phyloP scores from a whole-genome alignment of 2,888 invertebrate species.

The Agrotis puta region DNA sequence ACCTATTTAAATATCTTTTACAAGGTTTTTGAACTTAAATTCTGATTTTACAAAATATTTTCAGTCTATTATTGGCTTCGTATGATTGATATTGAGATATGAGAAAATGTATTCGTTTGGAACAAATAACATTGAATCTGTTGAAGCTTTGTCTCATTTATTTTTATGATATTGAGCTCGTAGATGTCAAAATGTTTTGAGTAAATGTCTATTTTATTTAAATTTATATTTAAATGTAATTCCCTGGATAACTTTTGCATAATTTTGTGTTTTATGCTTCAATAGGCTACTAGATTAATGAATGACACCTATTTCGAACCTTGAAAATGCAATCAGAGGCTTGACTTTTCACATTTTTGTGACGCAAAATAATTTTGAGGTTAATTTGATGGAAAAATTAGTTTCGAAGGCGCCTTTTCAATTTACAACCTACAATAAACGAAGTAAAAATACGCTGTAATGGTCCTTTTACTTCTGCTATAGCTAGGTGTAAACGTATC shows the following conservation, averaged over 20 bases:
- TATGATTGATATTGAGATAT: background rate
- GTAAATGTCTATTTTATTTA: background rate
- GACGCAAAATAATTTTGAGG: no score
- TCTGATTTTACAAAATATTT: background rate
- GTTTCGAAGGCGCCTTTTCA: no score
- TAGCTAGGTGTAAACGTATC: no score
- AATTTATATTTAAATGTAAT: background rate
- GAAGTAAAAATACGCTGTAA: no score
- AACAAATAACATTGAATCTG: background rate
- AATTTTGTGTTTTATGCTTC: background rate
- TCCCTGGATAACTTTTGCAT: background rate
- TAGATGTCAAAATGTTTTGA: background rate
- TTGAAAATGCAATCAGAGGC: no score
- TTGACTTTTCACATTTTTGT: no score
- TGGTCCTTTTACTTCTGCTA: no score
- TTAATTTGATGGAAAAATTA: no score
- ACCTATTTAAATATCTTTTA: background rate
- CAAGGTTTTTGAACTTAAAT: slow-evolving; percentile 1
- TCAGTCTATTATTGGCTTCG: slow-evolving; percentile 7
- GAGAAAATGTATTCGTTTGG: slow-evolving; percentile 15
- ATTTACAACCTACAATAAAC: no score
- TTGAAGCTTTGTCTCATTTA: background rate
- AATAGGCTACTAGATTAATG: background rate
- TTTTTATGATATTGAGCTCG: background rate
- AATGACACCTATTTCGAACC: background rate